Evolutionary conservation across 2,113 vertebrate species (phyloP), one percentile per base, ranked within the genome.

Genomic region (Menura novaehollandiae): DNA sequence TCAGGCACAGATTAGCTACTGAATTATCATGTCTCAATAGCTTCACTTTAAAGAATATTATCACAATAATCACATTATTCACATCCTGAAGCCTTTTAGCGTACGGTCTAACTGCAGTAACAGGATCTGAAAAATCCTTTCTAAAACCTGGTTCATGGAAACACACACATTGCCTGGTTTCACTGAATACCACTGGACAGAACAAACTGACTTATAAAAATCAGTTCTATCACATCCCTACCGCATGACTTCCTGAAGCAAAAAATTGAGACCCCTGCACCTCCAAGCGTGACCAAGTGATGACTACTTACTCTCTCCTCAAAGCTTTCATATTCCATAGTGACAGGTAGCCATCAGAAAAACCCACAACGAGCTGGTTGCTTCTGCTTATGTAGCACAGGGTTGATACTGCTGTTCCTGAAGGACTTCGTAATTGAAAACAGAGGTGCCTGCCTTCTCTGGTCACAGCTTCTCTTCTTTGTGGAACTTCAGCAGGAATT

Each of bases 301-400:
- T 13, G 17, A 58, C 52, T 59, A 98, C 99, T 98, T 95, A 99
- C 99, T 99, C 99, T 88, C 98, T 99, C 94, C 99, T 99, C 66
- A 99, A 96, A 44, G 97, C 97, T 97, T 99, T 99, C 99, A 99
- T 98, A 91, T 99, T 99, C 99, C 99, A 99, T 23, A 99, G 97
- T 37, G 99, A 99, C 99, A 41, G 96, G 85, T 97, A 98, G 79
- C 99, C 99, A 95, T 99, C 99, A 37, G 98, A 98, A 97, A 99
- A 99, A 11, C 99, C 99, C 39, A 99, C 98, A 13, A 98, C 98
- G 4, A 99, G 98, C 91, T 99, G 99, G 88, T 99, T 99, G 66
- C 98, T 99, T 89, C 98, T 99, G 81, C 95, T 96, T 94, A 99
- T 97, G 92, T 99, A 99, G 96, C 98, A 98, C 39, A 99, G 92